Conservation (phyloP, 2,113 vertebrate species). For the Synchiropus splendidus region DNA sequence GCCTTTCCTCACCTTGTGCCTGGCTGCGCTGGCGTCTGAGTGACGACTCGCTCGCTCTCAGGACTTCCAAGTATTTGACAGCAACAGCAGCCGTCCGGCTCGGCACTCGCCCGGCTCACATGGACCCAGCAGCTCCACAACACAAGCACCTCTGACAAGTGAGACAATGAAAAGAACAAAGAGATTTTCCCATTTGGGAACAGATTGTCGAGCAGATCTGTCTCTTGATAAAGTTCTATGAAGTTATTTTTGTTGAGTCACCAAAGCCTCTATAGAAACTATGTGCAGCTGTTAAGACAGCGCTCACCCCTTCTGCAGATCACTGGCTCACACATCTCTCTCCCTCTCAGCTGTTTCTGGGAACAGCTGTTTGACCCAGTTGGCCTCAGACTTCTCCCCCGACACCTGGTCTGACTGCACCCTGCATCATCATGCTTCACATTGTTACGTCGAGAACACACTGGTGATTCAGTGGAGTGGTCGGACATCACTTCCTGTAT, state of each 20-base stretch:
- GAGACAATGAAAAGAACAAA: constrained; percentile 30
- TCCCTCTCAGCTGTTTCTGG: constrained; percentile 10
- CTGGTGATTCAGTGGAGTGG: not conserved
- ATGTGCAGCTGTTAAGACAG: constrained; percentile 17
- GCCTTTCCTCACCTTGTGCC: constrained; percentile 38
- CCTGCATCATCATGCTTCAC: constrained; percentile 4
- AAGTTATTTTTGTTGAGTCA: constrained; percentile 24
- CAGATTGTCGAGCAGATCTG: constrained; percentile 11
- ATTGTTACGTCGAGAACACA: constrained; percentile 10
- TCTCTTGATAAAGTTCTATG: constrained; percentile 10
- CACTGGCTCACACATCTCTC: constrained; percentile 3
- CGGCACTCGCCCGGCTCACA: constrained; percentile 9
- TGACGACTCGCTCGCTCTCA: constrained; percentile 33
- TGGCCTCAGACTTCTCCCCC: constrained; percentile 10
- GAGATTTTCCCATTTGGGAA: constrained; percentile 35
- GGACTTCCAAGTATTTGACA: constrained; percentile 32
- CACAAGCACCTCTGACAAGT: constrained; percentile 38
- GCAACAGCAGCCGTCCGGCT: constrained; percentile 14
- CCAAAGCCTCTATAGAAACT: constrained; percentile 16
- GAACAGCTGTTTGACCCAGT: constrained; percentile 40
- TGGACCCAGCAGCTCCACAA: constrained; percentile 37
- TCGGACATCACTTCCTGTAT: not conserved
- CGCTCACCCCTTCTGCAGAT: constrained; percentile 8
- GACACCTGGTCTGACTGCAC: constrained; percentile 23
- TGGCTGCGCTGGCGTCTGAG: constrained; percentile 26